These are phyloP conservation scores for Hydraecia micacea DNA, from an alignment of 2,888 invertebrate genomes.

Conservation along the genomic window DNA sequence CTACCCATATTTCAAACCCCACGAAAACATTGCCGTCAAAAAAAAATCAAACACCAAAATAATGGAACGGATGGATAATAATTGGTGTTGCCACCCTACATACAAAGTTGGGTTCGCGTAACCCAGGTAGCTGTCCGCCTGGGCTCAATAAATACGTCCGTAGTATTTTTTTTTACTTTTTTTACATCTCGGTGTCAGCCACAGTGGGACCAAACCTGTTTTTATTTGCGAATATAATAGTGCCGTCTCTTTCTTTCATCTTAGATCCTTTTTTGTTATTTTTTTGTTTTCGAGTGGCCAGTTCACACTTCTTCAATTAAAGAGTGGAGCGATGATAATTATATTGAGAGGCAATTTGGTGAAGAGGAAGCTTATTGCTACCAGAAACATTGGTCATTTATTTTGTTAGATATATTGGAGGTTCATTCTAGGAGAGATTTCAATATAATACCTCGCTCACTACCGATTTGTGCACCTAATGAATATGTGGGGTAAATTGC, in stretches of 20 bases:
- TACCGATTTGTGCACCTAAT: not conserved
- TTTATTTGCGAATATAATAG: slow-evolving; percentile 71
- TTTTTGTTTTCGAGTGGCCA: slow-evolving; percentile 48
- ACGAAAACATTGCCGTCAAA: slow-evolving; percentile 10
- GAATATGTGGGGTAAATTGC: not conserved
- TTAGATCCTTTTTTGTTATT: slow-evolving; percentile 62
- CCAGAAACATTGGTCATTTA: not conserved
- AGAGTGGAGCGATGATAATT: slow-evolving; percentile 44
- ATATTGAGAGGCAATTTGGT: slow-evolving; percentile 30
- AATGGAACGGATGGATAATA: slow-evolving; percentile 44
- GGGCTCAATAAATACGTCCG: slow-evolving; percentile 68
- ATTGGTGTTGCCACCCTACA: slow-evolving; percentile 62
- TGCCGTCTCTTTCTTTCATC: slow-evolving; percentile 65
- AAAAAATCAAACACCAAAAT: slow-evolving; percentile 35
- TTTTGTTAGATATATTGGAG: not conserved
- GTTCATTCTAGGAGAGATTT: not conserved
- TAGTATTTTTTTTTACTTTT: slow-evolving; percentile 54
- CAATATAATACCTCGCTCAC: not conserved
- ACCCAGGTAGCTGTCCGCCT: slow-evolving; percentile 76
- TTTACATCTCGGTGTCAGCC: slow-evolving; percentile 62
- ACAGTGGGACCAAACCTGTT: slow-evolving; percentile 74
- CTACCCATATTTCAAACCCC: not conserved
- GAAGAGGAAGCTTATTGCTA: slow-evolving; percentile 1
- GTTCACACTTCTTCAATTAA: slow-evolving; percentile 67
- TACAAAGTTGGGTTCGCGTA: slow-evolving; percentile 70